A percentile compares a stretch with the other conserved stretches of the same genome.
Conservation (phyloP, 37 sponge, comb jelly and placozoan species). For the Haliclona indistincta region DNA sequence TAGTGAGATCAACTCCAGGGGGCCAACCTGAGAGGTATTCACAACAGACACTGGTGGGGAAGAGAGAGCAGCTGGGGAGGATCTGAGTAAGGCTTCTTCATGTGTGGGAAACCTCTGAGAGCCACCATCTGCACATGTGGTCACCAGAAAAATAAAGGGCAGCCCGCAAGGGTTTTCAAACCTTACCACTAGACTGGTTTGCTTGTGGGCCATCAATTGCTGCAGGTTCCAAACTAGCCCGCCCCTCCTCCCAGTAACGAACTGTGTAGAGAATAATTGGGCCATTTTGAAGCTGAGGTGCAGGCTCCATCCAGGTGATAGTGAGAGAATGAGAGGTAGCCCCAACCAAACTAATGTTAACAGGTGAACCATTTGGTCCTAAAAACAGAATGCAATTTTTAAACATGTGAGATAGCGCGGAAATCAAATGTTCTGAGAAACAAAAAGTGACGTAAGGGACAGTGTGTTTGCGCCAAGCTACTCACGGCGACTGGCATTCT, state of each 20-base stretch:
- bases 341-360: neutral
- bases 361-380: constrained; percentile 18
- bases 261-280: neutral
- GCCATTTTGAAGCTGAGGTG: constrained; percentile 5
- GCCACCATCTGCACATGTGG: too few species aligned
- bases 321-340: neutral
- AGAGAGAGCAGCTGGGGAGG: too few species aligned
- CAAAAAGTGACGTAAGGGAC: neutral
- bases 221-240: neutral
- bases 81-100: too few species aligned
- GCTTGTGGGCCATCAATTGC: too few species aligned
- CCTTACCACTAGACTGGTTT: too few species aligned
- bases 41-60: too few species aligned
- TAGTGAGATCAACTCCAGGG: too few species aligned
- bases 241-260: neutral
- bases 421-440: neutral
- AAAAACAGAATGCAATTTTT: neutral
- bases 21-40: too few species aligned
- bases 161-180: too few species aligned
- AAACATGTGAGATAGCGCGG: neutral
- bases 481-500: neutral
- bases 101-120: too few species aligned
- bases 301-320: constrained; percentile 13
- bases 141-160: too few species aligned
- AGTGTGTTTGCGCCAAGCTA: neutral